Percentiles rank a stretch among this genome's conserved stretches.
Evolutionary conservation across 2,888 invertebrate genomes (phyloP).

Genomic region (Aleiodes leptofemur): DNA sequence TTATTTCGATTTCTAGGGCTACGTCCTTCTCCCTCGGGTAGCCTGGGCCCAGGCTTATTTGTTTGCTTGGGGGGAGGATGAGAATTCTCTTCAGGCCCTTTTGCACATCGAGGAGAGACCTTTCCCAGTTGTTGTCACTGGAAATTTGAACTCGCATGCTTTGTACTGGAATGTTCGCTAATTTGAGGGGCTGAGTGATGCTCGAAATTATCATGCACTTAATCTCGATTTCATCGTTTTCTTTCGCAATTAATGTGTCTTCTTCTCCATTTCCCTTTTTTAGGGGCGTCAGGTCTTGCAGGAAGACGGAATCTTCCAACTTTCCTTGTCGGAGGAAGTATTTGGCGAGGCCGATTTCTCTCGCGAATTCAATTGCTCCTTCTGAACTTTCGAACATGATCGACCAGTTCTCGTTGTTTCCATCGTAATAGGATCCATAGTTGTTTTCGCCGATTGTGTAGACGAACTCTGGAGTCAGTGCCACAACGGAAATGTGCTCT

Average conservation of each 20-base stretch:
- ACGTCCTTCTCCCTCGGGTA: slow-evolving; percentile 68
- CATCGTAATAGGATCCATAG: slow-evolving; percentile 75
- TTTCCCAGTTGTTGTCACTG: slow-evolving; percentile 68
- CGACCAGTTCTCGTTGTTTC: slow-evolving; percentile 77
- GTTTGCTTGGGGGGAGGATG: slow-evolving; percentile 67
- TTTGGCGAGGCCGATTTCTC: slow-evolving; percentile 66
- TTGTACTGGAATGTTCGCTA: slow-evolving; percentile 54
- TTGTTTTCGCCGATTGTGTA: slow-evolving; percentile 67
- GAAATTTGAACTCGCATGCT: slow-evolving; percentile 64
- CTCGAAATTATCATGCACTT: slow-evolving; percentile 61
- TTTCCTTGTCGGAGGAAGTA: slow-evolving; percentile 61
- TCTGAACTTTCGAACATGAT: slow-evolving; percentile 75
- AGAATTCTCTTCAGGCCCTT: slow-evolving; percentile 63
- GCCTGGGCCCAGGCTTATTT: slow-evolving; percentile 70
- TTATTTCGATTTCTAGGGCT: slow-evolving; percentile 65
- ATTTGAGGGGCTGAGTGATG: slow-evolving; percentile 64
- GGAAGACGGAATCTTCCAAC: slow-evolving; percentile 60
- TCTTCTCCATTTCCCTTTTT: slow-evolving; percentile 44
- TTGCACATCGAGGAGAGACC: slow-evolving; percentile 59
- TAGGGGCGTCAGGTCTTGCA: slow-evolving; percentile 62
- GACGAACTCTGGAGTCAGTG: slow-evolving; percentile 64
- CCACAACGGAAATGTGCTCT: slow-evolving; percentile 65
- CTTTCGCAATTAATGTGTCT: slow-evolving; percentile 54
- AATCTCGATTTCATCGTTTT: slow-evolving; percentile 61
- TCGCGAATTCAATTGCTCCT: slow-evolving; percentile 68